Conservation (phyloP, 2,113 vertebrate genomes). For the Theropithecus gelada region DNA sequence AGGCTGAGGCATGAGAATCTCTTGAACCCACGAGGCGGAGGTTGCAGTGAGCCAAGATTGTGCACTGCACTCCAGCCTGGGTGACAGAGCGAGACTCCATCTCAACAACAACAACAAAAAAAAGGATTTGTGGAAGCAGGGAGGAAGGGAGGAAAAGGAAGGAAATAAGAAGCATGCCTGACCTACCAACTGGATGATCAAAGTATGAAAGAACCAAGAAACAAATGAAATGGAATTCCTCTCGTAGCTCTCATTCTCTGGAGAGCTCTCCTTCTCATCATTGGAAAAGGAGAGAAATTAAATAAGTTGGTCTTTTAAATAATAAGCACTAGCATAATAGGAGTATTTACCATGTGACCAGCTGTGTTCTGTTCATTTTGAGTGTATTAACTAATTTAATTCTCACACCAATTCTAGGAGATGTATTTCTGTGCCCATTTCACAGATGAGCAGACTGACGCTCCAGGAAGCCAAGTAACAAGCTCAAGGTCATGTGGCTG, state of each 20-base stretch:
- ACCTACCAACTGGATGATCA: not conserved
- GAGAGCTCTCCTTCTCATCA: too few relatives aligned
- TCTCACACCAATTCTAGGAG: not conserved
- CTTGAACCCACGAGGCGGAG: too few relatives aligned
- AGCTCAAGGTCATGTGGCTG: not conserved
- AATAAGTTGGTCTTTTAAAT: rapidly evolving
- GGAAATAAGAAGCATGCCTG: not conserved
- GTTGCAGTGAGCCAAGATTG: too few relatives aligned
- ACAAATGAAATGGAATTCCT: not conserved
- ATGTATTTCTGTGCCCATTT: not conserved
- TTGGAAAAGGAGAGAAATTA: not conserved
- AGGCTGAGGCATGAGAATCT: too few relatives aligned
- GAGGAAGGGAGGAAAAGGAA: too few relatives aligned
- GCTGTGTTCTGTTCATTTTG: not conserved
- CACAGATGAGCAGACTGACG: not conserved
- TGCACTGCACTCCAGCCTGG: too few relatives aligned
- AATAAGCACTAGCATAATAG: rapidly evolving
- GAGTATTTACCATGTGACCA: rapidly evolving
- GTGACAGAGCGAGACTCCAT: too few relatives aligned
- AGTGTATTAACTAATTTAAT: not conserved
- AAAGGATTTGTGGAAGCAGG: not conserved
- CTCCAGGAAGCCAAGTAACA: not conserved
- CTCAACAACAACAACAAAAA: not conserved
- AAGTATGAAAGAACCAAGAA: not conserved
- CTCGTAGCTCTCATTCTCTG: rapidly evolving